Evolutionary conservation across 2,888 invertebrate species (phyloP), one percentile per base, ranked within the genome.

Genomic region (Cyclophora punctaria): DNA sequence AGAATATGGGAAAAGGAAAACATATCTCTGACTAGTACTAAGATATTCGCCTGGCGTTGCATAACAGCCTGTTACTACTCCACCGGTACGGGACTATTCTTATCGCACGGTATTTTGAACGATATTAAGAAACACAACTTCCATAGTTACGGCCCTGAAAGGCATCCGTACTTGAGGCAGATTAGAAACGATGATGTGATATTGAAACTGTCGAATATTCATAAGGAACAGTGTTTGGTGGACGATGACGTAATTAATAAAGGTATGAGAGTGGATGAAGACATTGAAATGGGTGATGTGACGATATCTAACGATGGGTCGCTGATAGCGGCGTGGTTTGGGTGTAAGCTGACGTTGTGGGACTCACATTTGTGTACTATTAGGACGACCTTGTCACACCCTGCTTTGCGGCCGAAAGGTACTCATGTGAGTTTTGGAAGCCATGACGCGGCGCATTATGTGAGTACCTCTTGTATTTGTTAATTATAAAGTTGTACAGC

Each of bases 301-400:
- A 85, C 84, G 6, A 80, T 89, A 57, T 87, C 89, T 0, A 80
- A 82, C 45, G 89, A 89, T 35, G 88, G 89, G 0, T 89, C 89
- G 0, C 59, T 88, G 50, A 85, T 88, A n/a, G 89, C 89, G 0
- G 88, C 87, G 2, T 89, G 89, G 89, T 88, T 87, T 49, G 89
- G 89, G 0, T 73, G 78, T 43, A 88, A 88, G 54, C 61, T 89
- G 48, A 87, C 88, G 0, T 50, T 89, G 37, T 89, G 89, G 89
- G 89, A 89, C 55, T 76, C 84, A 0, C 79, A 83, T 55, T 53
- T 79, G 41, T 85, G 86, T 56, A 80, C 71, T 44, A 62, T 89
- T 7, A 66, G 82, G 46, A 83, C 87, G 0, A 77, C 83, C 0
- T 56, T 89, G 45, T 79, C 89, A 0, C 89, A 89, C 56, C 87